Evolutionary conservation across 2,113 vertebrate species (phyloP).

Genomic region (Otus sunia): DNA sequence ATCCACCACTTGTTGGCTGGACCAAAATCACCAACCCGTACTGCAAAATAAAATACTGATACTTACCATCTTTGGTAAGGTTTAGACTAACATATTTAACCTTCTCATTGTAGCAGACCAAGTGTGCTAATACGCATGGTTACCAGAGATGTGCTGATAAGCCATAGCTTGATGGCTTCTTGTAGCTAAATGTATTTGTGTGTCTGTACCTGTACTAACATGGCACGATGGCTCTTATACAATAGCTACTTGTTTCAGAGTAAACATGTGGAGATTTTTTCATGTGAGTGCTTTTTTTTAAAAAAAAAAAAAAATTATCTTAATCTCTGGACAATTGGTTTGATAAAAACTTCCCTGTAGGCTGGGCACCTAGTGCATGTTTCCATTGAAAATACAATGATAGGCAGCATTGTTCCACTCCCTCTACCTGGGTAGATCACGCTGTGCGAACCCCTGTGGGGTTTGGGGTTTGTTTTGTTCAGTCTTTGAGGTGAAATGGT

Average conservation of each 20-base stretch:
- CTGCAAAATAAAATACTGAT: not conserved
- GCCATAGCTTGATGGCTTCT: not conserved
- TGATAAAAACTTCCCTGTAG: conserved; percentile 39
- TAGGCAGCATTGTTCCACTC: not conserved
- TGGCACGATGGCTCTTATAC: conserved; percentile 34
- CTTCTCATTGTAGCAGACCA: not conserved
- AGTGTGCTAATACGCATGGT: not conserved
- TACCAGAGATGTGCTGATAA: conserved; percentile 44
- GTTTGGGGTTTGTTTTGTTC: not conserved
- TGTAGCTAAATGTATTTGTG: not conserved
- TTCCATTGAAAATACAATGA: not conserved
- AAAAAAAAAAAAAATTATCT: conserved; percentile 30
- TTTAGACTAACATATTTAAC: not conserved
- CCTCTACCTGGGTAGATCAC: not conserved
- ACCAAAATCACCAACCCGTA: not conserved
- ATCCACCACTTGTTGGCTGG: not conserved
- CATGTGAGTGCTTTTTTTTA: conserved; percentile 8
- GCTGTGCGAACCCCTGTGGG: not conserved
- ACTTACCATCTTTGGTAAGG: not conserved
- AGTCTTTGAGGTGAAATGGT: not conserved
- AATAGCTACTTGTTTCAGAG: conserved; percentile 29
- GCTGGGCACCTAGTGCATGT: not conserved
- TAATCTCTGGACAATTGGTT: not conserved
- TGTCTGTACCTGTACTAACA: conserved; percentile 2
- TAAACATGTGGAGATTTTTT: conserved; percentile 12